These are phyloP conservation scores for Tillus elongatus DNA, from an alignment of 2,888 invertebrate genomes.

Conservation along the genomic window DNA sequence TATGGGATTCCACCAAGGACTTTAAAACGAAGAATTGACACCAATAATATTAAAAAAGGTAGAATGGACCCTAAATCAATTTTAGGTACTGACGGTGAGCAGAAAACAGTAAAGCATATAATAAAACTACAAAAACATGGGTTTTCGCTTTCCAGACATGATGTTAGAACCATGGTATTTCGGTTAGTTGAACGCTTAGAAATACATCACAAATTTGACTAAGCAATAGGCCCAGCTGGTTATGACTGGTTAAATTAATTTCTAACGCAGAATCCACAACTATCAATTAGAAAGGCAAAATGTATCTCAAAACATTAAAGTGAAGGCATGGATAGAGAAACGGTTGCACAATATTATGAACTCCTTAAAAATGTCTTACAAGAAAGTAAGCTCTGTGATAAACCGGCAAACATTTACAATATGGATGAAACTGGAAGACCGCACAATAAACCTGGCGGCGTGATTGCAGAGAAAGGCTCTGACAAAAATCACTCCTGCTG, in stretches of 20 bases:
- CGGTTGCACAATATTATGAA: constrained; percentile 14
- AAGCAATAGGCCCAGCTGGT: constrained; percentile 12
- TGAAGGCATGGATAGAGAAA: constrained; percentile 3
- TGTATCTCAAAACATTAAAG: constrained; percentile 12
- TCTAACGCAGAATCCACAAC: constrained; percentile 11
- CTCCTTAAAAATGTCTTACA: constrained; percentile 21
- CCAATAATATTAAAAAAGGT: not conserved
- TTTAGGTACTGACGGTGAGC: not conserved
- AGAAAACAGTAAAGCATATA: constrained; percentile 1
- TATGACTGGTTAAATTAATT: constrained; percentile 15
- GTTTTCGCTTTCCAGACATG: not conserved
- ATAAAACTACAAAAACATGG: constrained; percentile 6
- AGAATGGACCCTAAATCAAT: constrained; percentile 2
- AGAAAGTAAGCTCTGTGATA: constrained; percentile 22
- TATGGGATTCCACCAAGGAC: constrained; percentile 2
- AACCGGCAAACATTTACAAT: constrained; percentile 12
- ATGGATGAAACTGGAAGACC: constrained; percentile 31
- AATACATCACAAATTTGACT: not conserved
- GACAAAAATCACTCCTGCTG: constrained; percentile 22
- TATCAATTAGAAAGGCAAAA: constrained; percentile 16
- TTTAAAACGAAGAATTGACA: not conserved
- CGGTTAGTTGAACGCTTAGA: not conserved
- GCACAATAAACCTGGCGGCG: constrained; percentile 33
- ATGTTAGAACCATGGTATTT: not conserved
- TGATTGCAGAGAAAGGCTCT: constrained; percentile 25